Conservation (phyloP, 2,113 vertebrate species). For the Dipodomys stephensi region DNA sequence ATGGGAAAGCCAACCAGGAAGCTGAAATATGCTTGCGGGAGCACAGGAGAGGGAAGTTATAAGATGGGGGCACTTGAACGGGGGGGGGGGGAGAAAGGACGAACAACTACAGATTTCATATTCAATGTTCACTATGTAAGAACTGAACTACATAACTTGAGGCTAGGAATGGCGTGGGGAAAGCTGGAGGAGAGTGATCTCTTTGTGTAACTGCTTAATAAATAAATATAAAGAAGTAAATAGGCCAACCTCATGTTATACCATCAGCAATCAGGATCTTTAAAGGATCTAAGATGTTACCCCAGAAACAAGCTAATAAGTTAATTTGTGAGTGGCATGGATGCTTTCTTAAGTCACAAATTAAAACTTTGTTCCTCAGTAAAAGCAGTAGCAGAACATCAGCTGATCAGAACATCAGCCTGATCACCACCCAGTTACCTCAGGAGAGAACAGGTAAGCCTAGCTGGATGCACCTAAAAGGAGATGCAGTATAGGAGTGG, state of each 20-base stretch:
- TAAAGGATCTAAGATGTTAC: background rate
- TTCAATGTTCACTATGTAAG: too few species aligned
- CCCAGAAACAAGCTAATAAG: constrained; percentile 1
- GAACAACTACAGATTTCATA: too few species aligned
- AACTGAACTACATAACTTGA: too few species aligned
- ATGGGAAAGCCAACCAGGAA: background rate
- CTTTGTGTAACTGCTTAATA: too few species aligned
- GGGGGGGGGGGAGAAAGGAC: too few species aligned
- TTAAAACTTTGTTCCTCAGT: background rate
- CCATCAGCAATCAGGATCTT: background rate
- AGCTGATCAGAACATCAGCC: background rate
- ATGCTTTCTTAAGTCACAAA: constrained; percentile 18
- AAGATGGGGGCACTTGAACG: too few species aligned
- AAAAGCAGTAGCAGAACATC: background rate
- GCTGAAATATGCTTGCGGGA: too few species aligned
- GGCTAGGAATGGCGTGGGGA: too few species aligned
- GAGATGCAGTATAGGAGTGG: background rate
- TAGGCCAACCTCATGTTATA: background rate
- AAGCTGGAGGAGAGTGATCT: too few species aligned
- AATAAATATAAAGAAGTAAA: too few species aligned
- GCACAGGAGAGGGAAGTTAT: too few species aligned
- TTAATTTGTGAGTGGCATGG: background rate
- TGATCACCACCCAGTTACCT: background rate
- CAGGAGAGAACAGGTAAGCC: background rate
- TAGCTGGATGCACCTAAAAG: background rate